Conservation (phyloP, 1,140 invertebrate species). For the Leptinotarsa defecta region DNA sequence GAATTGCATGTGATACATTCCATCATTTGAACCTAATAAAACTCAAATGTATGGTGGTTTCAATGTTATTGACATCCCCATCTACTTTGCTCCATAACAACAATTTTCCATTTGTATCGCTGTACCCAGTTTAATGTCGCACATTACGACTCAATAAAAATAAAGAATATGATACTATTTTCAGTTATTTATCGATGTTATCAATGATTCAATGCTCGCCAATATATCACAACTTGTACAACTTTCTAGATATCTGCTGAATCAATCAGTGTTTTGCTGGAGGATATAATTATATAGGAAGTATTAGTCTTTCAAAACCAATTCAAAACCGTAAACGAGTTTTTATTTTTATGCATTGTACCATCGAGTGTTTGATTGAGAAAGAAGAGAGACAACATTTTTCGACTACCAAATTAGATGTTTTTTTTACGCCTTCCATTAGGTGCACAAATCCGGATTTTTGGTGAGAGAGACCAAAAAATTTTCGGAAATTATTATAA, state of each 20-base stretch:
- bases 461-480: too few relatives aligned
- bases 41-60: not conserved
- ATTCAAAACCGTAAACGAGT: too few relatives aligned
- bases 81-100: not conserved
- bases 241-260: not conserved
- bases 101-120: not conserved
- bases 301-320: not conserved
- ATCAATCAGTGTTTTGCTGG: not conserved
- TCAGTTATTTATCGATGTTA: not conserved
- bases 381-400: too few relatives aligned
- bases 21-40: too few relatives aligned
- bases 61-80: not conserved
- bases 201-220: not conserved
- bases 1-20: too few relatives aligned
- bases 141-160: slow-evolving; percentile 1
- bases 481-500: too few relatives aligned
- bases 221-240: not conserved
- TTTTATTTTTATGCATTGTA: too few relatives aligned
- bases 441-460: too few relatives aligned
- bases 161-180: not conserved
- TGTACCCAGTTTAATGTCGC: not conserved
- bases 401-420: too few relatives aligned
- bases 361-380: too few relatives aligned
- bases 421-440: too few relatives aligned
- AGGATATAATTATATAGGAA: not conserved